phyloP scores from a whole-genome alignment of 2,113 vertebrate genomes.

The Eudorcas thomsonii region DNA sequence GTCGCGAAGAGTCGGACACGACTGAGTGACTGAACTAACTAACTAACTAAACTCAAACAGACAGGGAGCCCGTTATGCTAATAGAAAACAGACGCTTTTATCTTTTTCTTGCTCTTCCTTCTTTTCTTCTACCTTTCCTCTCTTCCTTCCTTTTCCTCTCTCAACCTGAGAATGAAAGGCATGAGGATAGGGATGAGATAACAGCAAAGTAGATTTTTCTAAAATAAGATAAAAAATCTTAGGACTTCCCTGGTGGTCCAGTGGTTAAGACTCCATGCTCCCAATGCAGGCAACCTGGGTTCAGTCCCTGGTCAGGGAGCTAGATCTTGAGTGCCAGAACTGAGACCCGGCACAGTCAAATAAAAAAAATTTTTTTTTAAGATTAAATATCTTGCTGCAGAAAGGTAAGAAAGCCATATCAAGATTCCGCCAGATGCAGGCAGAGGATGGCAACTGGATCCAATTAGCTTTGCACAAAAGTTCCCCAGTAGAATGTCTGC shows the following conservation, averaged over 20 bases:
- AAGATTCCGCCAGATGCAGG: slow-evolving; percentile 52
- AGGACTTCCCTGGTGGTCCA: neutral
- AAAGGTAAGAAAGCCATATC: slow-evolving; percentile 55
- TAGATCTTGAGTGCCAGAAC: neutral
- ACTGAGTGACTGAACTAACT: too few relatives aligned
- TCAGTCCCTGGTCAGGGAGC: neutral
- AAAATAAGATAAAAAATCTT: neutral
- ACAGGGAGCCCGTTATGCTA: neutral
- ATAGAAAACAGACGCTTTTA: neutral
- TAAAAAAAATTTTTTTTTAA: neutral
- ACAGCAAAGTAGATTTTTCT: neutral
- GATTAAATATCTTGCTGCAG: neutral
- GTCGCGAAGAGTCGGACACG: too few relatives aligned
- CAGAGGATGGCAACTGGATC: slow-evolving; percentile 53
- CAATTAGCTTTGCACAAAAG: slow-evolving; percentile 52
- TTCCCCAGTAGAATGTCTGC: slow-evolving; percentile 47
- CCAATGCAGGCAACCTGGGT: neutral
- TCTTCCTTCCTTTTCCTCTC: neutral
- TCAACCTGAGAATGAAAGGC: neutral
- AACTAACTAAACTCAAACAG: neutral
- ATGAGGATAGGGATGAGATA: neutral
- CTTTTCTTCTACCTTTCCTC: neutral
- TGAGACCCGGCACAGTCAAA: neutral
- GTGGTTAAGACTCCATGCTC: neutral
- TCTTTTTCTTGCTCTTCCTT: neutral